Base-by-base conservation (phyloP, 2,113 vertebrate genomes). In the Hydropotes inermis region DNA sequence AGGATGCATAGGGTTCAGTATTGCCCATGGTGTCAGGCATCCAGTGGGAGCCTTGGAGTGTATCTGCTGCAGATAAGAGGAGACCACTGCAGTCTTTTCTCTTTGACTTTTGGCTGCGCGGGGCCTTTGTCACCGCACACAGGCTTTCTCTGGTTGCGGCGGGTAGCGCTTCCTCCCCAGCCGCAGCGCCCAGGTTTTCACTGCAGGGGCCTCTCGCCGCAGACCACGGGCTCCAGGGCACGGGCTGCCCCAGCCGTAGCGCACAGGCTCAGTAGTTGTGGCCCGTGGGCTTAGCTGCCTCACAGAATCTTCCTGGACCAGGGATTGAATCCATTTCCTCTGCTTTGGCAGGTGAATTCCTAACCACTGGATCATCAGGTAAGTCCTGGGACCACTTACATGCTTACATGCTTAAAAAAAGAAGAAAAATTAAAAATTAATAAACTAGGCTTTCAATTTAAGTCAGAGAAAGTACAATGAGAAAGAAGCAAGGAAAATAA, bases 381-480 rank as follows among this genome's bases (percentile, higher is more conserved):
- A 76, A 27, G 39, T 76, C 39, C 12, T 43, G 39, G 70, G 23
- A 27, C 39, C 39, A 43, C 39, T 58, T 94, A 84, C 76, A 36
- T 95, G 23, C 5, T 45, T 91, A 25, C 96, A 17, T 19, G 33
- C 85, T 97, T 45, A 91, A 81, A 19, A 64, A 84, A 76, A 57
- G 52, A 93, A 70, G 7, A 93, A 79, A 83, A 16, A 3, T 67
- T 60, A 23, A 70, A 96, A 93, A 84, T 78, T 50, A 90, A 83
- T 76, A 60, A 61, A 33, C 13, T 74, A 39, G 52, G 12, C 17
- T 67, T 93, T 93, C 14, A 82, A 64, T 90, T 87, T 39, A 93
- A 58, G 74, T 67, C 39, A 54, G 12, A 6, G 67, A 57, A 81
- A 85, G 30, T 55, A 93, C 11, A 91, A 19, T 94, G 64, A 96